phyloP scores from a whole-genome alignment of 1,140 invertebrate genomes.

The Monochamus saltuarius region DNA sequence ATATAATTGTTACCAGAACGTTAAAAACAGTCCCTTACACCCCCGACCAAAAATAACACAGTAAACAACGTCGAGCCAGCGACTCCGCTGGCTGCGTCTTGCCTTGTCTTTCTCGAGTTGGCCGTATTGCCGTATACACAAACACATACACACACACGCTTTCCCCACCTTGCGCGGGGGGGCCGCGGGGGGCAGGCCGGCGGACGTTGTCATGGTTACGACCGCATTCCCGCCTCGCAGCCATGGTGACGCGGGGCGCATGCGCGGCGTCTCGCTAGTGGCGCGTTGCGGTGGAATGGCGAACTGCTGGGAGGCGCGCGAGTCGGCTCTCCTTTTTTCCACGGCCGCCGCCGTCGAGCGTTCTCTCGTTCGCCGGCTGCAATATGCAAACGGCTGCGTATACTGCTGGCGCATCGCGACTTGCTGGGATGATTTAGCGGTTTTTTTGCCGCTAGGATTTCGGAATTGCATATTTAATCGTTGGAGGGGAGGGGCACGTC shows the following conservation, averaged over 20 bases:
- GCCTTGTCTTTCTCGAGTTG: neutral
- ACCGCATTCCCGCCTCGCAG: slow-evolving; percentile 55
- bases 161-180: slow-evolving; percentile 15
- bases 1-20: no score
- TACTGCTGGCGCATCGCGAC: slow-evolving; percentile 1
- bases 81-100: slow-evolving; percentile 3
- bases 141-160: slow-evolving; percentile 3
- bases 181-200: slow-evolving; percentile 48
- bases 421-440: no score
- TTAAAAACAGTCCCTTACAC: slow-evolving; percentile 13
- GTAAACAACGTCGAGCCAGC: slow-evolving; percentile 6
- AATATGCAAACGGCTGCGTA: slow-evolving; percentile 3
- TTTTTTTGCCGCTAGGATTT: no score
- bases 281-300: slow-evolving; percentile 44
- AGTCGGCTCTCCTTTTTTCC: slow-evolving; percentile 30
- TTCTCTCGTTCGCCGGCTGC: slow-evolving; percentile 20
- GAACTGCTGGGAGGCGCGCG: slow-evolving; percentile 40
- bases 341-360: slow-evolving; percentile 9
- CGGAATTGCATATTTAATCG: no score
- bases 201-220: slow-evolving; percentile 53
- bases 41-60: slow-evolving; percentile 11
- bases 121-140: neutral
- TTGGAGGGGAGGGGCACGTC: no score
- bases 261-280: slow-evolving; percentile 41
- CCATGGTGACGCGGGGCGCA: slow-evolving; percentile 51